phyloP scores from a whole-genome alignment of 1,140 invertebrate species.

The Araneus ventricosus region DNA sequence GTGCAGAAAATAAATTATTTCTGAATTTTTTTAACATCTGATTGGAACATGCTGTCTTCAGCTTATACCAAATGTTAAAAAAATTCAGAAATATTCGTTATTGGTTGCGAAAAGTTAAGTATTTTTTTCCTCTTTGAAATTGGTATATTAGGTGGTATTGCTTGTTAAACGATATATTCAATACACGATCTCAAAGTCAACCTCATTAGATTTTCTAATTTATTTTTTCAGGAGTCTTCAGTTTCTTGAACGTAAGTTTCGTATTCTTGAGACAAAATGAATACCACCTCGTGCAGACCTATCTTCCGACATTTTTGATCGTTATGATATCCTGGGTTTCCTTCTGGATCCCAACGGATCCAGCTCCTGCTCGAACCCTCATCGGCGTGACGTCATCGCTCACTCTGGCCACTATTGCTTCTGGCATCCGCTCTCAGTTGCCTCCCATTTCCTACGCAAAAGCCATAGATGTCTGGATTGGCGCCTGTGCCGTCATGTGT shows the following conservation, averaged over 20 bases:
- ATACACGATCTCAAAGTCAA: no score
- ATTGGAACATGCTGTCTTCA: no score
- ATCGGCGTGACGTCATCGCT: slow-evolving; percentile 80
- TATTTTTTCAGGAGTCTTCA: slow-evolving; percentile 75
- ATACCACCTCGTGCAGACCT: slow-evolving; percentile 94
- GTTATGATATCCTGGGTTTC: slow-evolving; percentile 94
- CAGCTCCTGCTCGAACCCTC: slow-evolving; percentile 85
- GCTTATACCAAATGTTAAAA: no score
- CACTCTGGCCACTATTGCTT: slow-evolving; percentile 78
- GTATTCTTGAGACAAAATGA: slow-evolving; percentile 81
- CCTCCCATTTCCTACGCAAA: slow-evolving; percentile 79
- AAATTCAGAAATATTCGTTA: no score
- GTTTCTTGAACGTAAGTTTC: slow-evolving; percentile 77
- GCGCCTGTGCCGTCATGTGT: slow-evolving; percentile 79
- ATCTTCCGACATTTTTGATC: slow-evolving; percentile 92
- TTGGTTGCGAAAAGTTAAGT: no score
- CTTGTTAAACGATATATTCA: no score
- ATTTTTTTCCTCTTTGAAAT: no score
- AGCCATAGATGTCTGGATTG: slow-evolving; percentile 80
- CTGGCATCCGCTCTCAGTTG: slow-evolving; percentile 78
- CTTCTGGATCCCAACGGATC: slow-evolving; percentile 93
- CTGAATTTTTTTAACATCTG: no score
- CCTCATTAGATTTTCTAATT: not conserved
- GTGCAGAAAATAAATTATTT: no score
- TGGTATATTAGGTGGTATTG: no score